A percentile compares a stretch with the other conserved stretches of the same genome.
Evolutionary conservation across 2,113 vertebrate genomes (phyloP).

Genomic region (Thalassarche chlororhynchos): DNA sequence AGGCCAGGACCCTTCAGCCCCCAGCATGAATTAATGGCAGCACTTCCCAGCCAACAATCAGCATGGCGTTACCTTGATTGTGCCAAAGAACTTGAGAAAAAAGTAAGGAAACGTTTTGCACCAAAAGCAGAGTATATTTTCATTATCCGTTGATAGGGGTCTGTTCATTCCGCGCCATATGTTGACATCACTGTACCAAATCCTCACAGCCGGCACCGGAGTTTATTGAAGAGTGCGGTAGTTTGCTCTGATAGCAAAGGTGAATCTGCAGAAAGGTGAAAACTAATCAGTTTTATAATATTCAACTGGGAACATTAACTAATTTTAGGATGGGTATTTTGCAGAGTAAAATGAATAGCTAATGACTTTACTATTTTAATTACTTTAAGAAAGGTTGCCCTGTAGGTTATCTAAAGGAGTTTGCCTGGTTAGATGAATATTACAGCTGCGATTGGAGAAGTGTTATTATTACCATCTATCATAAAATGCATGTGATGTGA

Average conservation of each 20-base stretch:
- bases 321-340: background rate
- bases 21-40: background rate
- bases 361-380: background rate
- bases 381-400: background rate
- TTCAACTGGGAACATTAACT: background rate
- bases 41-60: background rate
- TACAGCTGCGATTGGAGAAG: background rate
- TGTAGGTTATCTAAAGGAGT: background rate
- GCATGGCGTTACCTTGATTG: fast-evolving
- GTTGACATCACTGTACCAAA: background rate
- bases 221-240: fast-evolving
- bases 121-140: background rate
- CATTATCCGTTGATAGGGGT: fast-evolving
- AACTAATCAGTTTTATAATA: background rate
- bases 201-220: fast-evolving
- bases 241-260: background rate
- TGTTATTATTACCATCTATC: background rate
- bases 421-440: background rate
- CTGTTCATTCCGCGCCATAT: background rate
- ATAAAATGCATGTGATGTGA: background rate
- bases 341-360: background rate
- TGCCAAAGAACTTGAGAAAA: background rate
- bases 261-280: background rate
- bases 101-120: background rate
- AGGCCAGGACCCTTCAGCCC: too few relatives aligned